Evolutionary conservation across 2,888 invertebrate genomes (phyloP).

Genomic region (Carcina quercana): DNA sequence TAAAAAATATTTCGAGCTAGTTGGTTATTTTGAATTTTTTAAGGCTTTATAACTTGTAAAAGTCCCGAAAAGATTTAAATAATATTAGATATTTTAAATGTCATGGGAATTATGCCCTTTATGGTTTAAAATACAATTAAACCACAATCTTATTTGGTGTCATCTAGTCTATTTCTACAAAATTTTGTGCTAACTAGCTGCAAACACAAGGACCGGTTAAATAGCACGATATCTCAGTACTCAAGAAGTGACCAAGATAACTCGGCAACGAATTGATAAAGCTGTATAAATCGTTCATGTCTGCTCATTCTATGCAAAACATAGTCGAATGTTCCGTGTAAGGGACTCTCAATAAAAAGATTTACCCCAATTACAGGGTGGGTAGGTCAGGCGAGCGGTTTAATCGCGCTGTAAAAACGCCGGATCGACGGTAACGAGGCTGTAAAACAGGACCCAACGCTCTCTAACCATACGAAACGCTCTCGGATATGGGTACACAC

Average conservation of each 20-base stretch:
- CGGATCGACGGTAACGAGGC: conserved; percentile 57
- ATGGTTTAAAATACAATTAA: no score
- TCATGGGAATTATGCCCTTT: no score
- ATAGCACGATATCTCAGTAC: no score
- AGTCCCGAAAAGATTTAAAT: no score
- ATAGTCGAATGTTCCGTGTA: conserved; percentile 22
- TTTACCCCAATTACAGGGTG: conserved; percentile 58
- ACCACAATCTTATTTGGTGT: no score
- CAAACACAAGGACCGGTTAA: no score
- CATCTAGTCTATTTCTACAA: no score
- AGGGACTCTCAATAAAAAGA: conserved; percentile 47
- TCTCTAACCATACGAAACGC: conserved; percentile 35
- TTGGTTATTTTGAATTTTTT: neutral
- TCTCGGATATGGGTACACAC: conserved; percentile 31
- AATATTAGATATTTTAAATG: no score
- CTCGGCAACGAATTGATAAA: neutral
- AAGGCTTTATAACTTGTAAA: no score
- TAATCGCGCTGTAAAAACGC: conserved; percentile 65
- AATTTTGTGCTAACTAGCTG: no score
- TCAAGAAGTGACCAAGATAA: neutral
- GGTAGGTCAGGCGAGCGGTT: conserved; percentile 48
- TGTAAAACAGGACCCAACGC: conserved; percentile 48
- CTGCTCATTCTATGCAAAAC: conserved; percentile 13
- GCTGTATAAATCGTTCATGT: conserved; percentile 3
- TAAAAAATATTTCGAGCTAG: no score